Conservation (phyloP, 2,113 vertebrate species). For the Urocynchramus pylzowi region DNA sequence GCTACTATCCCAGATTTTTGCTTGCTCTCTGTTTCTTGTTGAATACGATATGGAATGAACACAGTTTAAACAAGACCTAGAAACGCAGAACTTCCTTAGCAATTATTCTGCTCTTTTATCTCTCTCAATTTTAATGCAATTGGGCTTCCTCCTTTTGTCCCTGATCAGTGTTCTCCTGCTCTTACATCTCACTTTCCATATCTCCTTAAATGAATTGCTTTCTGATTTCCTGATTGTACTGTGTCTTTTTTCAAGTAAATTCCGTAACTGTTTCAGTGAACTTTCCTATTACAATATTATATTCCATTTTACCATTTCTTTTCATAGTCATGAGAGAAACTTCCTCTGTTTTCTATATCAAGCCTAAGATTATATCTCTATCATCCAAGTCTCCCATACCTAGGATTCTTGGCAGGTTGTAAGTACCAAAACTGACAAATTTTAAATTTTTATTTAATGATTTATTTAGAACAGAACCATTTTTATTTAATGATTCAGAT, state of each 20-base stretch:
- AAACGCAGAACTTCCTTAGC: background rate
- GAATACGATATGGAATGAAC: background rate
- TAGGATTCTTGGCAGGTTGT: background rate
- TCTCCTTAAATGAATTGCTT: background rate
- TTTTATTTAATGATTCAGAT: background rate
- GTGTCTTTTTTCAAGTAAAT: background rate
- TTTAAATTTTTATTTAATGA: background rate
- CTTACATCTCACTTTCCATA: background rate
- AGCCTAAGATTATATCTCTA: background rate
- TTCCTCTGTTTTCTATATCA: background rate
- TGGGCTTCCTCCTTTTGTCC: background rate
- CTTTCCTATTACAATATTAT: background rate
- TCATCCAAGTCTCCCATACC: background rate
- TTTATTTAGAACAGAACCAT: background rate
- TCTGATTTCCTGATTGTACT: background rate
- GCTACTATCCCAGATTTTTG: background rate
- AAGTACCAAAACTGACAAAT: background rate
- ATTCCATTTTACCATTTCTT: background rate
- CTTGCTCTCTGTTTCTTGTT: background rate
- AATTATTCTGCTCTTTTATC: background rate
- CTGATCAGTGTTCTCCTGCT: background rate
- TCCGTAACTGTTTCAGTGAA: background rate
- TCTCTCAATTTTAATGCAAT: background rate
- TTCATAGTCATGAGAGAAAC: background rate
- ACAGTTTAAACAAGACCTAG: background rate